Evolutionary conservation across 2,888 invertebrate genomes (phyloP), one percentile per base, ranked within the genome.

Genomic region (Brachyptera risi): DNA sequence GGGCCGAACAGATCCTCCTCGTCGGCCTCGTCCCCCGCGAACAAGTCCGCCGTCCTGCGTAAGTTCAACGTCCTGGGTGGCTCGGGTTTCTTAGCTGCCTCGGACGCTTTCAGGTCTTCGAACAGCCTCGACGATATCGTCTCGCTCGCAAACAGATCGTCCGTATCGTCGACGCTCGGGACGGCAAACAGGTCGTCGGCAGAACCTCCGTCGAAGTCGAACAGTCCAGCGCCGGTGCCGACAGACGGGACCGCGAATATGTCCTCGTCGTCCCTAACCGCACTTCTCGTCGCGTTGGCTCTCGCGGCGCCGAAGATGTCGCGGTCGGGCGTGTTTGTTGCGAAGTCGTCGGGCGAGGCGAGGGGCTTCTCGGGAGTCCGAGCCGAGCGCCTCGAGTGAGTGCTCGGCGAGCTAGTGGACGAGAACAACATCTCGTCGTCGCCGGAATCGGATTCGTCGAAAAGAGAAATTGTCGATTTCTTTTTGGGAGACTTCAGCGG

Each of bases 361-460:
- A 31, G 31, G 7, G 31, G 31, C 31, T 31, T 5, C 7, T 7
- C 11, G n/a, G 49, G 37, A 5, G 63, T 61, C 19, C 62, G 50
- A 9, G 60, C 37, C 9, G 63, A 63, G 19, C 63, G 58, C 9
- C 59, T 35, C 4, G 60, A 57, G n/a, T 56, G 37, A 5, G 63
- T 61, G 17, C 62, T 51, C 11, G 60, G 40, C 9, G 63, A 63
- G 19, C 63, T 61, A 11, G 61, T 35, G 9, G 60, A 57, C 3
- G 63, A 58, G 56, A 67, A 67, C 17, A 68, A 57, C 3, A 63
- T 23, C 13, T 64, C 65, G 61, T 67, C 66, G 37, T 67, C 65
- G 50, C 66, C 66, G 13, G 65, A 64, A 54, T 67, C 66, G 13
- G 65, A 64, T 58, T 76, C 74, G 66, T 72, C 74, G 31, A 31